Evolutionary conservation across 2,113 vertebrate species (phyloP).

Genomic region (Catharus bicknelli): DNA sequence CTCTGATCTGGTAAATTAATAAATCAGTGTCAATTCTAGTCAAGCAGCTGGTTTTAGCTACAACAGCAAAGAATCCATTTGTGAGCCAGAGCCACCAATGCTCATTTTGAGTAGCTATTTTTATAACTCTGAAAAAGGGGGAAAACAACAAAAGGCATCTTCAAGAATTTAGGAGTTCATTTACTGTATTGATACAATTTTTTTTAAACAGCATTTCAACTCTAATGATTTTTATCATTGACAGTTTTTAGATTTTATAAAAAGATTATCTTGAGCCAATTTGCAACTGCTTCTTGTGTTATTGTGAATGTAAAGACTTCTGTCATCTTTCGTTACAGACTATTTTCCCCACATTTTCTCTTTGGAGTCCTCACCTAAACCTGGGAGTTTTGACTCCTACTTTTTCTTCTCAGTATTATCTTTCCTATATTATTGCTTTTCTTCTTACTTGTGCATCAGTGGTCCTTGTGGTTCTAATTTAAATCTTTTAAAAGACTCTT

Average conservation of each 20-base stretch:
- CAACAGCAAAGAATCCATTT: background rate
- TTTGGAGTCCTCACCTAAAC: background rate
- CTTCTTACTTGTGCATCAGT: background rate
- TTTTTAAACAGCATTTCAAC: background rate
- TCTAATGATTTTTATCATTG: background rate
- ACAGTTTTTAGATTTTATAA: background rate
- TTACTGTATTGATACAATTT: background rate
- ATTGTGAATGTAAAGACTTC: background rate
- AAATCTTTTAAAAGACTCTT: background rate
- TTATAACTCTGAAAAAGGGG: background rate
- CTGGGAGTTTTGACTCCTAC: background rate
- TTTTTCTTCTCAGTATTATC: background rate
- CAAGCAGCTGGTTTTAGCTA: background rate
- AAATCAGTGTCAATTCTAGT: background rate
- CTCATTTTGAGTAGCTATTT: background rate
- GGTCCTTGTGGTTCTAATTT: background rate
- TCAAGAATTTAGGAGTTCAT: background rate
- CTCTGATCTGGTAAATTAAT: conserved; percentile 7
- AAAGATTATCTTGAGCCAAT: background rate
- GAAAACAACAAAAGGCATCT: background rate
- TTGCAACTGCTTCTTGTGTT: background rate
- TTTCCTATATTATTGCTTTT: background rate
- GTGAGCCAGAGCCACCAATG: background rate
- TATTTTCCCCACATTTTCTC: background rate
- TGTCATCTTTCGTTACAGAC: background rate